Evolutionary conservation across 2,113 vertebrate species (phyloP).

Genomic region (Tragelaphus imberbis): DNA sequence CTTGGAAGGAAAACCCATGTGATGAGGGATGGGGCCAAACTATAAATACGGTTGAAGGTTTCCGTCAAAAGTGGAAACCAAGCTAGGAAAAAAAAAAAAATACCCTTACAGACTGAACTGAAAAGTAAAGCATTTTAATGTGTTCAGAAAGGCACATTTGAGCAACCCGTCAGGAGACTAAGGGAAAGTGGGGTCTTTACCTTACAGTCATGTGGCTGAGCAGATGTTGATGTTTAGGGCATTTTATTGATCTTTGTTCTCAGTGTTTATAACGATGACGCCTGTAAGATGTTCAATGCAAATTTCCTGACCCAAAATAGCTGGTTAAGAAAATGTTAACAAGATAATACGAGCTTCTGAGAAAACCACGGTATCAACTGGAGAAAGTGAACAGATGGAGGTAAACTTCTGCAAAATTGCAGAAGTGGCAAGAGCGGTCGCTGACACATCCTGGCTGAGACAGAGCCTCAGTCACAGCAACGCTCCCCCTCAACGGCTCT

Average conservation of each 20-base stretch:
- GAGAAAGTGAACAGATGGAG: constrained; percentile 26
- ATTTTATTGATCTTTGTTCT: constrained; percentile 29
- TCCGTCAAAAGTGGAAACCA: not conserved
- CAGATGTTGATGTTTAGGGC: not conserved
- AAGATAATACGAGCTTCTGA: not conserved
- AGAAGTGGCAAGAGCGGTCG: not conserved
- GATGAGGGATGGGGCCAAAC: not conserved
- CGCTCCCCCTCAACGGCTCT: not conserved
- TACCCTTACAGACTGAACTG: not conserved
- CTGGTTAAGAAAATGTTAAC: constrained; percentile 37
- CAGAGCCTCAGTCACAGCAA: not conserved
- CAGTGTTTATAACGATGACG: not conserved
- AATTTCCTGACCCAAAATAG: constrained; percentile 45
- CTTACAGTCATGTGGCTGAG: not conserved
- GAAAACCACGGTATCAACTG: not conserved
- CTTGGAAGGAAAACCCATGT: not conserved
- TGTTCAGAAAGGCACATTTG: not conserved
- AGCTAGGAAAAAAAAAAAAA: not conserved
- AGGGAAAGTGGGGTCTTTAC: not conserved
- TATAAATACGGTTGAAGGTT: not conserved
- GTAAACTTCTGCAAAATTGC: not conserved
- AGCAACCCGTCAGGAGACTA: not conserved
- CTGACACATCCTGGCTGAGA: not conserved
- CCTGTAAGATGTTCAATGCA: not conserved
- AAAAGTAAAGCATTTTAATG: not conserved